Conservation (phyloP, 1,140 invertebrate species). For the Brachionus sp. region DNA sequence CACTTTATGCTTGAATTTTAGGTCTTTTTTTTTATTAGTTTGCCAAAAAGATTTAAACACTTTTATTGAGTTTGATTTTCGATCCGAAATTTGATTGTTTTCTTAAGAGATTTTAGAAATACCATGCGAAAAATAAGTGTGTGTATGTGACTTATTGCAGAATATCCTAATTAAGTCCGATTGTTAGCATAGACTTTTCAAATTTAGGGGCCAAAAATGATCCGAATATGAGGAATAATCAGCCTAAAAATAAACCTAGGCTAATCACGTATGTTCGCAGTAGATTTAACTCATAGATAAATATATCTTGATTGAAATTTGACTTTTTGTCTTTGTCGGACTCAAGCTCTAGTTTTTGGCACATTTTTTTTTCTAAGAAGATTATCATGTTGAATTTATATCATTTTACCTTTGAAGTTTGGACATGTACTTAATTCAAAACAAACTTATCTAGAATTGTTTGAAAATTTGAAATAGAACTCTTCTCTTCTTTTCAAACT, state of each 20-base stretch:
- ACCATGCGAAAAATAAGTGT: constrained; percentile 33
- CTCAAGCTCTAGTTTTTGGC: background rate
- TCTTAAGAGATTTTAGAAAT: background rate
- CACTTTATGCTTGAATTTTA: background rate
- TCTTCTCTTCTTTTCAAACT: background rate
- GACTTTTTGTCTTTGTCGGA: background rate
- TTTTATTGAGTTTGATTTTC: constrained; percentile 31
- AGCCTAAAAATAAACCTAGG: background rate
- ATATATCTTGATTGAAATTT: constrained; percentile 3
- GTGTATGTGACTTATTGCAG: constrained; percentile 46
- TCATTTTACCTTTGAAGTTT: background rate
- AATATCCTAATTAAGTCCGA: constrained; percentile 22
- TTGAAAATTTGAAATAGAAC: background rate
- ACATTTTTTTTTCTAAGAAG: background rate
- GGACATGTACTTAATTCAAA: background rate
- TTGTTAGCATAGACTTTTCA: background rate
- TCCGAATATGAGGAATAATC: background rate
- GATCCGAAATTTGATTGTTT: constrained; percentile 22
- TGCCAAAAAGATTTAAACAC: constrained; percentile 23
- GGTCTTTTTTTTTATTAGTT: background rate
- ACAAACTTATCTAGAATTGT: background rate
- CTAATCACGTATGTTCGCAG: background rate
- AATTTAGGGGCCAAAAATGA: background rate
- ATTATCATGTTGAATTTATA: background rate
- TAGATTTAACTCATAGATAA: background rate